A percentile compares a stretch with the other conserved stretches of the same genome.
Conservation (phyloP, 92 coral and sea anemone species). For the Palythoa grandiflora region DNA sequence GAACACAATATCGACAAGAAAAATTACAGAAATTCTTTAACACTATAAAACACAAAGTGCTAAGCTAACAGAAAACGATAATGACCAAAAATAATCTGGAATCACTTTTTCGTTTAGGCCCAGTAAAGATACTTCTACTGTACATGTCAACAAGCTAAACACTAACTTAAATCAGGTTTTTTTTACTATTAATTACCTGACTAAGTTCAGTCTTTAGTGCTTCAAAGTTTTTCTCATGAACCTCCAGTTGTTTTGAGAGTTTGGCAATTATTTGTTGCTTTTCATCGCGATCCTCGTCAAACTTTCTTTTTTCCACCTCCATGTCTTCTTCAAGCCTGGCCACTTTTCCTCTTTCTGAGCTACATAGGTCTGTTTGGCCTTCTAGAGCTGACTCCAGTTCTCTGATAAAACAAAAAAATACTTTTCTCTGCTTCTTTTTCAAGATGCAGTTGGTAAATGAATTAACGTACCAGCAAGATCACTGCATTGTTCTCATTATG, state of each 20-base stretch:
- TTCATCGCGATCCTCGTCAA: slow-evolving; percentile 75
- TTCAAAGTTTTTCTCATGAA: slow-evolving; percentile 95
- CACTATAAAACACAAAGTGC: no score
- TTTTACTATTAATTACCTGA: slow-evolving; percentile 63
- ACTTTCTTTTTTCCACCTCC: slow-evolving; percentile 65
- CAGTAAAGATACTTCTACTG: no score
- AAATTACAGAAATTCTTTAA: no score
- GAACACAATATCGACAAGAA: neutral
- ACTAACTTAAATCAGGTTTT: neutral
- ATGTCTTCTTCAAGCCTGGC: slow-evolving; percentile 74
- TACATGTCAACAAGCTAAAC: neutral
- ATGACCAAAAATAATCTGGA: no score
- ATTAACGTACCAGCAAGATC: neutral
- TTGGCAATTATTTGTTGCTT: slow-evolving; percentile 83
- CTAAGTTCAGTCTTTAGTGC: slow-evolving; percentile 86
- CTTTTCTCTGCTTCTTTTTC: neutral
- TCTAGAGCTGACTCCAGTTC: slow-evolving; percentile 87
- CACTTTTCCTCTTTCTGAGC: slow-evolving; percentile 71
- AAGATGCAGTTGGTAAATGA: neutral
- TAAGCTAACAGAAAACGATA: no score
- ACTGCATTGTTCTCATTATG: neutral
- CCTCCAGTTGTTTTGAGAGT: slow-evolving; percentile 92
- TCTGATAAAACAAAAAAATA: slow-evolving; percentile 41
- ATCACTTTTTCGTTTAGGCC: no score
- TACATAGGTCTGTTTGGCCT: slow-evolving; percentile 72